phyloP scores from a whole-genome alignment of 2,113 vertebrate species.

The Archocentrus centrarchus region DNA sequence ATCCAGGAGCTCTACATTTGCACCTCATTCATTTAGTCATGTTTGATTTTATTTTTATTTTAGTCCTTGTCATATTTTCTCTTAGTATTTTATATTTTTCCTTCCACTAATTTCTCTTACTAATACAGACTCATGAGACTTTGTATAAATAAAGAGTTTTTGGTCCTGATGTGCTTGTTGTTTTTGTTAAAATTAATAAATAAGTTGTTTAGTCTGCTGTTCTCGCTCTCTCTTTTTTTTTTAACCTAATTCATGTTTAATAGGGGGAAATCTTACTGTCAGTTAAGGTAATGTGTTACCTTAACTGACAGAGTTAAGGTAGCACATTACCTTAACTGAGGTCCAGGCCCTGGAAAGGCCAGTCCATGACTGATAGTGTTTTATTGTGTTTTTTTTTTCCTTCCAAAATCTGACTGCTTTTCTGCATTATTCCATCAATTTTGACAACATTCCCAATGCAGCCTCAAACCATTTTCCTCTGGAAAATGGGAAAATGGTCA shows the following conservation, averaged over 20 bases:
- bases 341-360: not conserved
- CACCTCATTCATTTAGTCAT: not conserved
- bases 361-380: not conserved
- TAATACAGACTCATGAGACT: not conserved
- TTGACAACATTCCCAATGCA: not conserved
- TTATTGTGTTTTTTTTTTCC: not conserved
- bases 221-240: not conserved
- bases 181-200: constrained; percentile 9
- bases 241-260: constrained; percentile 10
- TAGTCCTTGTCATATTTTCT: not conserved
- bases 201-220: not conserved
- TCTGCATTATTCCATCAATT: not conserved
- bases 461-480: not conserved
- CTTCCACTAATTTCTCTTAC: not conserved
- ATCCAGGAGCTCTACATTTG: not conserved
- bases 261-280: not conserved
- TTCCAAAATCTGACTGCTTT: not conserved
- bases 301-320: too few relatives aligned
- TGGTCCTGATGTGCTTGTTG: constrained; percentile 7
- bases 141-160: not conserved
- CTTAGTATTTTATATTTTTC: not conserved
- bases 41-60: not conserved
- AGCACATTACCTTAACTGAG: not conserved
- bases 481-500: too few relatives aligned
- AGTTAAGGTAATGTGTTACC: not conserved